Base-by-base conservation (phyloP, 2,113 vertebrate species). In the Podiceps cristatus region DNA sequence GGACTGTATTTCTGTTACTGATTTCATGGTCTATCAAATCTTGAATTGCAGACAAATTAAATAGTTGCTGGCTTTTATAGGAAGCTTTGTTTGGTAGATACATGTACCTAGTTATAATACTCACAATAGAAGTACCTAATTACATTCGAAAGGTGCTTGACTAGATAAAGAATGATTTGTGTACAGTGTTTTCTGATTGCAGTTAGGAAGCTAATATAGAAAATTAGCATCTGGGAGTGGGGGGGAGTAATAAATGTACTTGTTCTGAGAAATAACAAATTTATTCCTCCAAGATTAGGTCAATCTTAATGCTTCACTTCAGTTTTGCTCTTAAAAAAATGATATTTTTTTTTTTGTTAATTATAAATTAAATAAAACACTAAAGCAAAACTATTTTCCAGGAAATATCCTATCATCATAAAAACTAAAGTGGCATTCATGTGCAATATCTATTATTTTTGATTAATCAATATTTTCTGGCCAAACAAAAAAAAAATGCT, bases 41-140 rank as follows among this genome's bases (percentile, higher is more conserved):
- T 76, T 89, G 31, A 82, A 94, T 59, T 93, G 44, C 47, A 93
- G 52, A 76, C 56, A 89, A 93, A 95, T 92, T 86, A 91, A 90
- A 40, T 63, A 73, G 58, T 49, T 78, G 56, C 35, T 91, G n/a
- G 24, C 40, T 62, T 84, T 93, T 72, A 58, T 33, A 69, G 73
- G 42, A 91, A 89, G 35, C 33, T 76, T 95, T 95, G 13, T 91
- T 96, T 87, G 53, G 52, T 62, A 76, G 63, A 40, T 52, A 55
- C 22, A 8, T 29, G 18, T 53, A 59, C 7, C 49, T 85, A 50
- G 71, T 93, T 89, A 53, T 50, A 85, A 82, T 59, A 85, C 60
- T 87, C 58, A 82, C 74, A 72, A 42, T 33, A 78, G 52, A 89
- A 88, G 47, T 62, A 59, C 9, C 53, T 90, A 91, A 92, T 85